Base-by-base conservation (phyloP, 2,888 invertebrate genomes). In the Palloptera scutellata region DNA sequence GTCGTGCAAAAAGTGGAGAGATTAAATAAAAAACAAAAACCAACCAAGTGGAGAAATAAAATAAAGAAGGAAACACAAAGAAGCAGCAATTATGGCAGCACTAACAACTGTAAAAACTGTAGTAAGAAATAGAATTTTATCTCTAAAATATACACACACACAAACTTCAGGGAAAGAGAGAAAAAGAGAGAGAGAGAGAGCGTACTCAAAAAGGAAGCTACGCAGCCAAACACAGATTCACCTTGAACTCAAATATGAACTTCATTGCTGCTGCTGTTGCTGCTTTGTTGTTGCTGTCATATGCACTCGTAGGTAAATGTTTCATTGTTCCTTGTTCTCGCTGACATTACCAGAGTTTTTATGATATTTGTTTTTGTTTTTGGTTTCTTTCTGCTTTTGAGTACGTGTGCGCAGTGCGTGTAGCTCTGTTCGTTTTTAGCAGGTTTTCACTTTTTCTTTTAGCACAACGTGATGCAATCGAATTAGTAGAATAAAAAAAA, bases 211-310 rank as follows among this genome's bases (percentile, higher is more conserved):
- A 48, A 48, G n/a, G 15, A 13, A 48, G 48, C 48, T 6, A 12
- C 60, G 66, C n/a, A 30, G 61, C 30, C 45, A 54, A 57, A 60
- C 58, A 55, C 66, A 53, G 60, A 70, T 73, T 78, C 74, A 79
- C 78, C 78, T 78, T 78, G 78, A 78, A 78, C 78, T 79, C 78
- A 74, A 69, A 72, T 69, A 61, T 78, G 78, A 78, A 78, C 78
- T 79, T 48, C 12, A 17, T 15, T 57, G 51, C 51, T 20, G 20
- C 11, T 62, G 51, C 17, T 53, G n/a, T 54, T 43, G 52, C 15
- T 30, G 17, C 48, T 41, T 55, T 45, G 55, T 40, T 66, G 30
- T 57, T 43, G 55, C 51, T 57, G 15, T 48, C 6, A 30, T 30
- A n/a, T n/a, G n/a, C 6, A 6, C 30, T 30, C 30, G 6, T 30